Evolutionary conservation across 1,140 invertebrate species (phyloP).

Genomic region (Atta cephalotes): DNA sequence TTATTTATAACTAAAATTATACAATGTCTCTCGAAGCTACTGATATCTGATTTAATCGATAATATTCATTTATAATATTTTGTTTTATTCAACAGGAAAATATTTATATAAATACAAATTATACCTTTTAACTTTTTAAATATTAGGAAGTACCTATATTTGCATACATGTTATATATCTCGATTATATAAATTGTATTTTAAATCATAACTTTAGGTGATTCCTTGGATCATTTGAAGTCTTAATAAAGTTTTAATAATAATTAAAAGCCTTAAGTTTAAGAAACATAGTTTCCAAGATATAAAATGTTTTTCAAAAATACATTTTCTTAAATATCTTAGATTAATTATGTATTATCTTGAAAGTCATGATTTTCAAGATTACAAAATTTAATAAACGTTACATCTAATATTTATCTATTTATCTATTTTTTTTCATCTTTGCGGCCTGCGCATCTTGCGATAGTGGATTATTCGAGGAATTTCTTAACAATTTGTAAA

Average conservation of each 20-base stretch:
- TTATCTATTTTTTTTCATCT: not conserved
- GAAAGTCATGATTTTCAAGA: slow-evolving; percentile 45
- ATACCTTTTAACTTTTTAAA: not conserved
- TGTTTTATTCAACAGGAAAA: not conserved
- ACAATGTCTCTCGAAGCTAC: not conserved
- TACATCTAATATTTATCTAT: not conserved
- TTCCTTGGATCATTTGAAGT: too few relatives aligned
- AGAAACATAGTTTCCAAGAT: too few relatives aligned
- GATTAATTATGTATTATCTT: slow-evolving; percentile 82
- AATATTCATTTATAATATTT: not conserved
- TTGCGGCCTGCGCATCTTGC: not conserved
- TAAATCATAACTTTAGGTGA: too few relatives aligned
- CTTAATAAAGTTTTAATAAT: too few relatives aligned
- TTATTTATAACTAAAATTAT: not conserved
- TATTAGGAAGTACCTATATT: not conserved
- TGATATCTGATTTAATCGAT: not conserved
- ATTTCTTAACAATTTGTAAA: slow-evolving; percentile 6
- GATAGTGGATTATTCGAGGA: not conserved
- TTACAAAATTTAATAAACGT: not conserved
- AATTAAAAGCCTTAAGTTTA: too few relatives aligned
- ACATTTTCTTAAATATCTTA: too few relatives aligned
- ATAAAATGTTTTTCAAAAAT: too few relatives aligned
- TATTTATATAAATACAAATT: not conserved
- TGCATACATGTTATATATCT: not conserved
- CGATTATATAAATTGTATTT: not conserved